Evolutionary conservation across 2,888 invertebrate genomes (phyloP).

Genomic region (Toxonevra muliebris): DNA sequence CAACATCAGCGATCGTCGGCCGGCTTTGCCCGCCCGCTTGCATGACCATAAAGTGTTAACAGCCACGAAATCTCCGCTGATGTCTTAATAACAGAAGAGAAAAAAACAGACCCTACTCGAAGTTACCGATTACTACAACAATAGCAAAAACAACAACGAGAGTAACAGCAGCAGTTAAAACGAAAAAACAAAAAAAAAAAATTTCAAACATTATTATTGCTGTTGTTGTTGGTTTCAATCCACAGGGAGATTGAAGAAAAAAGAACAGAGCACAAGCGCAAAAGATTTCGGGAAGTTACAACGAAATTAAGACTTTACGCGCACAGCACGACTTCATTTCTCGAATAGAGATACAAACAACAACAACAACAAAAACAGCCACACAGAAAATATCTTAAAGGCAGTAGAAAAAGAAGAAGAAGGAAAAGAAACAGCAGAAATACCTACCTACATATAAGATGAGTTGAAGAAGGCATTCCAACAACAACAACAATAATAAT

Average conservation of each 20-base stretch:
- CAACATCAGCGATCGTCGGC: not conserved
- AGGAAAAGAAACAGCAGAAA: not conserved
- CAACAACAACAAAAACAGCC: constrained; percentile 19
- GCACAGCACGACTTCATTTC: constrained; percentile 32
- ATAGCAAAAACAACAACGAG: constrained; percentile 21
- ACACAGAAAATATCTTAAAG: constrained; percentile 11
- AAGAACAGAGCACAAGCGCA: constrained; percentile 29
- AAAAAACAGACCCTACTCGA: constrained; percentile 37
- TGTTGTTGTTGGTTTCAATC: constrained; percentile 1
- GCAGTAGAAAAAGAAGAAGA: not conserved
- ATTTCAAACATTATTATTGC: constrained; percentile 10
- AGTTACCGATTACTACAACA: constrained; percentile 27
- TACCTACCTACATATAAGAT: not conserved
- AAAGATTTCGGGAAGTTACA: constrained; percentile 41
- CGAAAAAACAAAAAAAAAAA: constrained; percentile 7
- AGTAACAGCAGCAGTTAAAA: constrained; percentile 38
- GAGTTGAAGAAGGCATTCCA: too few relatives aligned
- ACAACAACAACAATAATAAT: too few relatives aligned
- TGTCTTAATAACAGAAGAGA: constrained; percentile 49
- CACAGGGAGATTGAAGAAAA: constrained; percentile 12
- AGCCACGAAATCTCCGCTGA: constrained; percentile 46
- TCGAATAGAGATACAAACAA: not conserved
- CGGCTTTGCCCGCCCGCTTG: not conserved
- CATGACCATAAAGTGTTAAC: constrained; percentile 56
- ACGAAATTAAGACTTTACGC: constrained; percentile 38